Evolutionary conservation across 2,113 vertebrate genomes (phyloP).

Genomic region (Xyliphius kryptos): DNA sequence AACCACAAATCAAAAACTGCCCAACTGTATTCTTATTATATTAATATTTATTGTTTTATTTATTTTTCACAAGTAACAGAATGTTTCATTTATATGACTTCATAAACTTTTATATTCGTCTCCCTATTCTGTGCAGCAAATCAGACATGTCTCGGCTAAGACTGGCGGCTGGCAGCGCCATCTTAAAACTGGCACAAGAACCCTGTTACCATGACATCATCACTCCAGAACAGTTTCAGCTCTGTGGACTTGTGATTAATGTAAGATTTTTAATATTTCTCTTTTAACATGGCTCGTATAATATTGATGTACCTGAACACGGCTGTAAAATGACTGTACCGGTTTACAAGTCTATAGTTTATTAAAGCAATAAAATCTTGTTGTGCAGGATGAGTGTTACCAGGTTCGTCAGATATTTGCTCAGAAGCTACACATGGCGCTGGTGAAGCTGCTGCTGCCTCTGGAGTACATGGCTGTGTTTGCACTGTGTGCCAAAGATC

Average conservation of each 20-base stretch:
- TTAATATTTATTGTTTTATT: no score
- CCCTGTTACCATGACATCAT: constrained; percentile 99
- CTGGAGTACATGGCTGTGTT: constrained; percentile 98
- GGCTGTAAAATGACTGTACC: background rate
- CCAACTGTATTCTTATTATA: no score
- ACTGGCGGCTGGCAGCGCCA: constrained; percentile 93
- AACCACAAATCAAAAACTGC: no score
- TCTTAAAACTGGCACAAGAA: constrained; percentile 98
- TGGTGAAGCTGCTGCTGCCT: constrained; percentile 88
- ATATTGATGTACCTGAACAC: no score
- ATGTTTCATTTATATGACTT: no score
- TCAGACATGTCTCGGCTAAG: constrained; percentile 98
- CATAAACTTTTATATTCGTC: background rate
- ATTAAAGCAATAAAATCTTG: constrained; percentile 4
- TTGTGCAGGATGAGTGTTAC: constrained; percentile 91
- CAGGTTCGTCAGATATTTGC: constrained; percentile 98
- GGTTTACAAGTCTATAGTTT: background rate
- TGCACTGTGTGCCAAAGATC: constrained; percentile 96
- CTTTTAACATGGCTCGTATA: no score
- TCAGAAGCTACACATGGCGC: constrained; percentile 93
- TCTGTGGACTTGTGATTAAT: constrained; percentile 96
- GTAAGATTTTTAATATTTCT: constrained; percentile 63
- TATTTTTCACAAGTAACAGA: no score
- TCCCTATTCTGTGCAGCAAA: constrained; percentile 67
- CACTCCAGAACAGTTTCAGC: constrained; percentile 97